These are phyloP conservation scores for Epirrhoe alternata DNA, from an alignment of 2,888 invertebrate species.

Conservation along the genomic window DNA sequence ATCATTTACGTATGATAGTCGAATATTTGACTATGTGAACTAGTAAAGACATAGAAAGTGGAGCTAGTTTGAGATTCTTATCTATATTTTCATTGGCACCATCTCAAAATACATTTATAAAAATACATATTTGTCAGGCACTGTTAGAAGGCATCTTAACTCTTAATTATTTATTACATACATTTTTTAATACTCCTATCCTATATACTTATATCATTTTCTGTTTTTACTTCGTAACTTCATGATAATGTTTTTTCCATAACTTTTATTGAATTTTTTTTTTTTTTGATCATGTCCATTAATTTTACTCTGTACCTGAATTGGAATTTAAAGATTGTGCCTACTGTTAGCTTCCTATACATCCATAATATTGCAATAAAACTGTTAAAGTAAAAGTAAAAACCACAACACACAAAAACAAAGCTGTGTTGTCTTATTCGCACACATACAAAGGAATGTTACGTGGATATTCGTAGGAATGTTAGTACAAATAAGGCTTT, in stretches of 20 bases:
- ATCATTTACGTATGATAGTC: neutral
- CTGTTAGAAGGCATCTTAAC: constrained; percentile 57
- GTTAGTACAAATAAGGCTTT: constrained; percentile 17
- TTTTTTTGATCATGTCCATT: no score
- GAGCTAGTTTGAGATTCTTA: constrained; percentile 68
- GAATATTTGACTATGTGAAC: constrained; percentile 57
- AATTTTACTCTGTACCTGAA: no score
- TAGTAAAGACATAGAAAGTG: constrained; percentile 64
- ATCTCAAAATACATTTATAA: constrained; percentile 38
- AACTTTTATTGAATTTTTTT: no score
- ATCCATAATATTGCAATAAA: no score
- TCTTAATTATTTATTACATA: neutral
- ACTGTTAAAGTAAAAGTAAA: no score
- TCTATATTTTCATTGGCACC: constrained; percentile 63
- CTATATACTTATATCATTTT: no score
- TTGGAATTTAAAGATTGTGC: no score
- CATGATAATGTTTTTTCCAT: no score
- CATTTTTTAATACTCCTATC: neutral
- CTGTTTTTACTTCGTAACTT: no score
- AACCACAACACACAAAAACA: constrained; percentile 58
- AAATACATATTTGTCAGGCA: constrained; percentile 41
- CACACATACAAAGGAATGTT: constrained; percentile 58
- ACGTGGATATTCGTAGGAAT: constrained; percentile 37
- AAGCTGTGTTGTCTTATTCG: constrained; percentile 49
- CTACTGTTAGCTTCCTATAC: no score